phyloP scores from a whole-genome alignment of 2,113 vertebrate species.

The Notechis scutatus region DNA sequence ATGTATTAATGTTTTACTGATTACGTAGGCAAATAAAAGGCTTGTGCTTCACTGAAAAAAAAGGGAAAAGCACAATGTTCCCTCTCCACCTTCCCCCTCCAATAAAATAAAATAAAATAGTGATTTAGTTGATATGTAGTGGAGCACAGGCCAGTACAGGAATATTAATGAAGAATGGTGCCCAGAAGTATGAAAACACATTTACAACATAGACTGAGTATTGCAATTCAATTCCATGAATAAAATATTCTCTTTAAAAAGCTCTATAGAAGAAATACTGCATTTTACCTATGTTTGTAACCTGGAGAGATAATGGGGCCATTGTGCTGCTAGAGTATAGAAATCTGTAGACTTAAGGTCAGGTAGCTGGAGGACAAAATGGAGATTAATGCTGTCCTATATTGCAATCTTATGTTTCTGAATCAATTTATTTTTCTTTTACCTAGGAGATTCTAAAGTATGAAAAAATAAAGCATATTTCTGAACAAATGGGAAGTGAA shows the following conservation, averaged over 20 bases:
- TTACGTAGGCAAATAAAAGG: not conserved
- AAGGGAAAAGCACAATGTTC: not conserved
- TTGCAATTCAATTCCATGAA: not conserved
- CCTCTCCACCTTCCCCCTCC: not conserved
- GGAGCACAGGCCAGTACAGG: not conserved
- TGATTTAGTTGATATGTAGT: not conserved
- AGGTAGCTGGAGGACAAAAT: not conserved
- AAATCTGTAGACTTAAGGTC: not conserved
- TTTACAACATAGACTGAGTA: not conserved
- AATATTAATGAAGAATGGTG: not conserved
- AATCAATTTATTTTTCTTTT: not conserved
- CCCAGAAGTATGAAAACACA: not conserved
- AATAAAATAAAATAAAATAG: not conserved
- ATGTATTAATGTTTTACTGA: not conserved
- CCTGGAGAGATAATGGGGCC: not conserved
- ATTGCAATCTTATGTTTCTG: not conserved
- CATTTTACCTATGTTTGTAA: not conserved
- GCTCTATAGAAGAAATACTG: not conserved
- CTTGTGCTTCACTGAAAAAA: not conserved
- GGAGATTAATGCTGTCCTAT: not conserved
- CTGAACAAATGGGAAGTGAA: not conserved
- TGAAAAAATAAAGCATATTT: not conserved
- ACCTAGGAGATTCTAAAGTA: not conserved
- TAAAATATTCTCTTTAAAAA: not conserved
- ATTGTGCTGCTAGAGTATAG: not conserved